Conservation (phyloP, 2,888 invertebrate species). For the Parthenolecanium corni region DNA sequence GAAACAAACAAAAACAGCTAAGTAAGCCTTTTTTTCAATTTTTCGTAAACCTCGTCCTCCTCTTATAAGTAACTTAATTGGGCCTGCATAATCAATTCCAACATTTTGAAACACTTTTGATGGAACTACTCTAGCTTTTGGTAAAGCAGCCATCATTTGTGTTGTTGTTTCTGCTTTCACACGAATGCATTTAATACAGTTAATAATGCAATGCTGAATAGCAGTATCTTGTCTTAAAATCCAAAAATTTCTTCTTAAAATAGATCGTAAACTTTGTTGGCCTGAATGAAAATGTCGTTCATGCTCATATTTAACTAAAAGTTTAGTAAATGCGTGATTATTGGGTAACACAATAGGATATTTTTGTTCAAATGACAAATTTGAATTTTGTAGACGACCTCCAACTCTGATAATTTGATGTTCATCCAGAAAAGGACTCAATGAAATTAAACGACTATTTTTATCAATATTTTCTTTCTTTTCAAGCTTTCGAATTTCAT, state of each 20-base stretch:
- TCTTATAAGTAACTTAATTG: neutral
- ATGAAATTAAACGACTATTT: neutral
- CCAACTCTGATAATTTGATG: conserved; percentile 31
- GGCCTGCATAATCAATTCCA: conserved; percentile 5
- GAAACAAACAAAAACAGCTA: conserved; percentile 6
- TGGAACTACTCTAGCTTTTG: conserved; percentile 29
- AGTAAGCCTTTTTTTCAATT: neutral
- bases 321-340: conserved; percentile 1
- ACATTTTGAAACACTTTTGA: neutral
- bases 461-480: neutral
- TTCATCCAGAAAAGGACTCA: conserved; percentile 31
- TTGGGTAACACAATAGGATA: conserved; percentile 30
- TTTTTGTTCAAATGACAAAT: conserved; percentile 11
- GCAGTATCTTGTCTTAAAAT: neutral
- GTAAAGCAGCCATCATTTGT: conserved; percentile 35
- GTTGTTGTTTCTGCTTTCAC: neutral
- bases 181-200: neutral
- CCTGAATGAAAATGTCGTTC: conserved; percentile 29
- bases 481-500: conserved; percentile 3
- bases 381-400: conserved; percentile 31
- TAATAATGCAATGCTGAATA: neutral
- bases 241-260: neutral
- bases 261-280: neutral
- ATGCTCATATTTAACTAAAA: conserved; percentile 32
- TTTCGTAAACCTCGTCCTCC: neutral